These are phyloP conservation scores for Atta colombica DNA, from an alignment of 1,140 invertebrate species.

Conservation along the genomic window DNA sequence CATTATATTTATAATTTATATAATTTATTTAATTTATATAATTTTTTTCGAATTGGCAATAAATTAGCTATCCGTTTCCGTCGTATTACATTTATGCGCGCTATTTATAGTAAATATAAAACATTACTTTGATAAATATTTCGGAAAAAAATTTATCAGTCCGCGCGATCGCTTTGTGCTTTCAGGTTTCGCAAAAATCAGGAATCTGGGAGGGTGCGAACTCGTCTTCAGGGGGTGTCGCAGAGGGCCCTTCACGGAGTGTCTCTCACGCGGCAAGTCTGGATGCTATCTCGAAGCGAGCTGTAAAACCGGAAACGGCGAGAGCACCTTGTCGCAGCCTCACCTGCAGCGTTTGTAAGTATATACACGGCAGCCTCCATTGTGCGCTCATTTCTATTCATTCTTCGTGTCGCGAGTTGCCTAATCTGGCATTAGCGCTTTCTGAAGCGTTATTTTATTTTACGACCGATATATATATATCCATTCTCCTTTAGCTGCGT, in stretches of 20 bases:
- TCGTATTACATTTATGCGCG: no score
- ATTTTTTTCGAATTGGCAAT: no score
- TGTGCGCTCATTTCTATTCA: background rate
- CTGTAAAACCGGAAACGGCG: conserved; percentile 83
- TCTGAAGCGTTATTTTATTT: conserved; percentile 43
- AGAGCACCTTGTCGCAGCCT: conserved; percentile 86
- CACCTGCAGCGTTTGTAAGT: conserved; percentile 88
- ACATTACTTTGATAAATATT: background rate
- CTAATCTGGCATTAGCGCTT: conserved; percentile 46
- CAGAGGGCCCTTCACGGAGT: conserved; percentile 83
- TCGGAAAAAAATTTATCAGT: background rate
- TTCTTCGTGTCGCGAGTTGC: conserved; percentile 32
- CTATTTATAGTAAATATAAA: background rate
- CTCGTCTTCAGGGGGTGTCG: conserved; percentile 80
- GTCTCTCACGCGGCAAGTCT: conserved; percentile 87
- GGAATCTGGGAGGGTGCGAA: conserved; percentile 83
- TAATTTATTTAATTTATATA: no score
- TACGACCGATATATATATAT: conserved; percentile 12
- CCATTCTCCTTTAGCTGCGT: background rate
- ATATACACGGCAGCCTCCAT: conserved; percentile 54
- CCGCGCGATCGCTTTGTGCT: background rate
- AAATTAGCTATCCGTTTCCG: no score
- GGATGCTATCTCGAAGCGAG: conserved; percentile 87
- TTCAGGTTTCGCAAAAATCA: conserved; percentile 84
- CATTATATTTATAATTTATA: no score